These are phyloP conservation scores for Buathra laborator DNA, from an alignment of 2,888 invertebrate species.

Conservation along the genomic window DNA sequence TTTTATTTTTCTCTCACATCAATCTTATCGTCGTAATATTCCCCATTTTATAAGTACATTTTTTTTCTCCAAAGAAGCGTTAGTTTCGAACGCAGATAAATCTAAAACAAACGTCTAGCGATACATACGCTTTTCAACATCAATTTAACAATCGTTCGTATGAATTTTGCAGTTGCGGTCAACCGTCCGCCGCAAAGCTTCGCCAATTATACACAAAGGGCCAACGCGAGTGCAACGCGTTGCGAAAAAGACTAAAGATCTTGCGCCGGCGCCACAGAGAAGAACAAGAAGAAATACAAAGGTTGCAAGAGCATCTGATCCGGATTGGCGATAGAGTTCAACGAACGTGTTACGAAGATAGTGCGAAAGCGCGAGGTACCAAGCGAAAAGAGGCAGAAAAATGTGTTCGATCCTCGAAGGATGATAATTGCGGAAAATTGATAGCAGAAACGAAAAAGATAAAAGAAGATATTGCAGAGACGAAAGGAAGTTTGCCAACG, in stretches of 20 bases:
- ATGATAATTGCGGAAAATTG: neutral
- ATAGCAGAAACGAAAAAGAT: neutral
- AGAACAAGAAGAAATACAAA: conserved; percentile 70
- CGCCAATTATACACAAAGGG: conserved; percentile 60
- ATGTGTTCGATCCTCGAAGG: neutral
- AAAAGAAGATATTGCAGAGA: neutral
- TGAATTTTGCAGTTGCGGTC: conserved; percentile 13
- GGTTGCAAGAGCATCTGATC: conserved; percentile 64
- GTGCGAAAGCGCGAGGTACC: neutral
- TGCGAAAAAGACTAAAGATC: conserved; percentile 68
- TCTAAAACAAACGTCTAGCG: neutral
- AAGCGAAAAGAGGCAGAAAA: neutral
- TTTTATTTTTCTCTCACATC: too few relatives aligned
- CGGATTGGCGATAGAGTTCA: conserved; percentile 48
- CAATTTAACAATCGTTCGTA: conserved; percentile 5
- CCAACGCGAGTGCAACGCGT: conserved; percentile 66
- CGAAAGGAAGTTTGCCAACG: neutral
- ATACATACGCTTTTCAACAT: neutral
- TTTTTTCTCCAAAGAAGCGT: too few relatives aligned
- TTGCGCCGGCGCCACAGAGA: conserved; percentile 68
- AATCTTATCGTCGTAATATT: too few relatives aligned
- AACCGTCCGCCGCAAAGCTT: conserved; percentile 31
- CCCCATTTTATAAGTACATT: too few relatives aligned
- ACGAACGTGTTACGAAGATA: conserved; percentile 5
- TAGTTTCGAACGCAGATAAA: neutral